These are phyloP conservation scores for Linnaemya vulpina DNA, from an alignment of 2,888 invertebrate species.

Conservation along the genomic window DNA sequence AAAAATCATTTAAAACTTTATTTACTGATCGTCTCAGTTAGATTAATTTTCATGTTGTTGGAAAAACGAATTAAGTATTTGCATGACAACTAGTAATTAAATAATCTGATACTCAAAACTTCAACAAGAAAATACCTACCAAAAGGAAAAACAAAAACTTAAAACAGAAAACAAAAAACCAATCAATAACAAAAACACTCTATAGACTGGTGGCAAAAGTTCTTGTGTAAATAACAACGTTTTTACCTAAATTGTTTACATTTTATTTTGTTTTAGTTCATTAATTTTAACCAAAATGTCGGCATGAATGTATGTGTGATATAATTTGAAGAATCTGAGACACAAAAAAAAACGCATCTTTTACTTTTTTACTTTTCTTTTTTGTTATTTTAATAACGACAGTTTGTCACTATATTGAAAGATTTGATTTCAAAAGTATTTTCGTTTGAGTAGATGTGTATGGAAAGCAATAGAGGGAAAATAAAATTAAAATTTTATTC, in stretches of 20 bases:
- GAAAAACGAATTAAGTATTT: no score
- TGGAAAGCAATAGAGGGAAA: neutral
- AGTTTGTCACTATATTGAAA: slow-evolving; percentile 24
- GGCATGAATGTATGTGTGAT: slow-evolving; percentile 6
- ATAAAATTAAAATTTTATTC: slow-evolving; percentile 36
- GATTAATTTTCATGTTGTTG: no score
- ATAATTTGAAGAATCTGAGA: slow-evolving; percentile 38
- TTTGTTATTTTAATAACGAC: slow-evolving; percentile 8
- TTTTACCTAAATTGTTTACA: slow-evolving; percentile 28
- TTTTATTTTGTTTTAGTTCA: slow-evolving; percentile 43
- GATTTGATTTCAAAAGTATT: neutral
- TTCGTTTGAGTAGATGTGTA: neutral
- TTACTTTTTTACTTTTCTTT: neutral
- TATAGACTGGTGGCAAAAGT: neutral
- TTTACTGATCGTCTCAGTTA: no score
- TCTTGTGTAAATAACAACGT: slow-evolving; percentile 8
- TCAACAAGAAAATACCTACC: neutral
- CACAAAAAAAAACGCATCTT: neutral
- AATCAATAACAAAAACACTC: slow-evolving; percentile 4
- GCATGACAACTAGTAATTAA: no score
- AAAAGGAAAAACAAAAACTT: neutral
- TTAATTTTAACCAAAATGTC: slow-evolving; percentile 23
- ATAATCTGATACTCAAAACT: no score
- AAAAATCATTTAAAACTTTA: no score
- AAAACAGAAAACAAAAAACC: neutral